These are phyloP conservation scores for Pegoplata infirma DNA, from an alignment of 2,888 invertebrate species.

Conservation along the genomic window DNA sequence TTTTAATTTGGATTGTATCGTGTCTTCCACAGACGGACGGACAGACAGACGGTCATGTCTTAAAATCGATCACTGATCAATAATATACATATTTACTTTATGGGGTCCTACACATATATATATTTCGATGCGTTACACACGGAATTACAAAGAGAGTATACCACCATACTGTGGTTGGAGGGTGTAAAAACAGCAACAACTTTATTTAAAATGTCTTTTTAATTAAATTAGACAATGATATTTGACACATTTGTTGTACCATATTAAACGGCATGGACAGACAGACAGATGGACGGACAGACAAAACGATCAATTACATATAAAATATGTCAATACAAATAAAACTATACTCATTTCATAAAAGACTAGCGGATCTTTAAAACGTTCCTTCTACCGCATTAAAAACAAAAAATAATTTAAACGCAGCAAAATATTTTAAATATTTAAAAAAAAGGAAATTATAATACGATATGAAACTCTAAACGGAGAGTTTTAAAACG, in stretches of 20 bases:
- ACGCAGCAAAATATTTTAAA: background rate
- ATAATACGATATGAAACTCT: background rate
- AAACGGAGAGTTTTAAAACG: background rate
- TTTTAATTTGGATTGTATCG: too few species aligned
- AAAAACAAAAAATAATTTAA: too few species aligned
- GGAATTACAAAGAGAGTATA: too few species aligned
- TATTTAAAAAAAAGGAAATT: background rate
- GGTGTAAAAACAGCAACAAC: too few species aligned
- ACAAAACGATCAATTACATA: slow-evolving; percentile 62
- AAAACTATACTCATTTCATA: slow-evolving; percentile 67
- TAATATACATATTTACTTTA: too few species aligned
- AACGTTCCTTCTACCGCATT: slow-evolving; percentile 22
- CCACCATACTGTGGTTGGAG: too few species aligned
- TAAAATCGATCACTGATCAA: too few species aligned
- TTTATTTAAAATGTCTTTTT: slow-evolving; percentile 41
- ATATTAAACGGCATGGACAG: background rate
- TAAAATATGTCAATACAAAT: slow-evolving; percentile 65
- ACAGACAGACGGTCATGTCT: too few species aligned
- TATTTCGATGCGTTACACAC: too few species aligned
- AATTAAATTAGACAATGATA: slow-evolving; percentile 58
- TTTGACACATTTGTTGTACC: slow-evolving; percentile 43
- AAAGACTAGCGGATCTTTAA: slow-evolving; percentile 57
- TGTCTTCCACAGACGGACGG: too few species aligned
- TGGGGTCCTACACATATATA: too few species aligned
- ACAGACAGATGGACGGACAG: background rate